Evolutionary conservation across 2,113 vertebrate species (phyloP).

Genomic region (Ailurus styani): DNA sequence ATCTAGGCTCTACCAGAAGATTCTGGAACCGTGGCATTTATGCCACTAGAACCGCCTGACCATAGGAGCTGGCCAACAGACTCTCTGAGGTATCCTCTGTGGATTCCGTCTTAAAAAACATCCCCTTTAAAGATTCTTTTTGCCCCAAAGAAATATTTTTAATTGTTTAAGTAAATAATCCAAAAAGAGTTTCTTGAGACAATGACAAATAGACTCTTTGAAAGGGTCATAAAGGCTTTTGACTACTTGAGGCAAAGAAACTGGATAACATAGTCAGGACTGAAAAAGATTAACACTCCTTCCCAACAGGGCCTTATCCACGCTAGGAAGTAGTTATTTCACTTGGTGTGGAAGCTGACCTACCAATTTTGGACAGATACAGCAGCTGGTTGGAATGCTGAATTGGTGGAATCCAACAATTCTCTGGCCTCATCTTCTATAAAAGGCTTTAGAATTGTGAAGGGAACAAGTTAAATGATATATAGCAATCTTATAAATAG

Average conservation of each 20-base stretch:
- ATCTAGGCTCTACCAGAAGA: not conserved
- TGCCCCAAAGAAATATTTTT: not conserved
- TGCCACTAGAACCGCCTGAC: not conserved
- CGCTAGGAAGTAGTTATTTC: not conserved
- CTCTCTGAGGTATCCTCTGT: not conserved
- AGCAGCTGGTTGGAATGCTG: not conserved
- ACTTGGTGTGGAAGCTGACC: not conserved
- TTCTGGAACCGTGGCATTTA: not conserved
- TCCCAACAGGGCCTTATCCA: not conserved
- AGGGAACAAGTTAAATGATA: slow-evolving; percentile 3
- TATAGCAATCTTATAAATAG: not conserved
- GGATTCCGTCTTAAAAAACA: not conserved
- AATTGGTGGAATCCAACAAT: not conserved
- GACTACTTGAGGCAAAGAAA: not conserved
- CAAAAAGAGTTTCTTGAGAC: not conserved
- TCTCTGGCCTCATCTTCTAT: not conserved
- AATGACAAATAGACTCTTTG: not conserved
- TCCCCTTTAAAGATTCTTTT: not conserved
- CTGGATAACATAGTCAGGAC: not conserved
- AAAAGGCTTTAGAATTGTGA: slow-evolving; percentile 1
- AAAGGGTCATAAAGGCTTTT: not conserved
- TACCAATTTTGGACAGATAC: not conserved
- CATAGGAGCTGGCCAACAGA: not conserved
- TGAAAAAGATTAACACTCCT: not conserved
- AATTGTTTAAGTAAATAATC: not conserved